Percentiles rank a stretch among this genome's conserved stretches.
phyloP scores from a whole-genome alignment of 2,888 invertebrate species.

The Zygogramma bicolorata region DNA sequence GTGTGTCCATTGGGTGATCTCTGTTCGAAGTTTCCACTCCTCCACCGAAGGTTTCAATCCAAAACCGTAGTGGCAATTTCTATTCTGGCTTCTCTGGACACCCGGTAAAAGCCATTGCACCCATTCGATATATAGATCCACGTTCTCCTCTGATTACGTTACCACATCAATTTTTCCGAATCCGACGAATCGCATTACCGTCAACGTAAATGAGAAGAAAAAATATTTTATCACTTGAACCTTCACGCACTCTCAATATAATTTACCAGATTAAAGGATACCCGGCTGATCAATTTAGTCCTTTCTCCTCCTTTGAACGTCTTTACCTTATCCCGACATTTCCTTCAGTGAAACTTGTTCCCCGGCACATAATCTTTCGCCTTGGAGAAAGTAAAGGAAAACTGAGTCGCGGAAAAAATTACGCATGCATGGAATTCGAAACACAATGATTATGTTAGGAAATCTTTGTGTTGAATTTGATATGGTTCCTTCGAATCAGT shows the following conservation, averaged over 20 bases:
- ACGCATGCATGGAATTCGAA: too few relatives aligned
- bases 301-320: background rate
- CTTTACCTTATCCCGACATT: background rate
- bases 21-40: too few relatives aligned
- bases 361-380: background rate
- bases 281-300: conserved; percentile 2
- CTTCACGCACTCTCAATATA: conserved; percentile 2
- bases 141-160: background rate
- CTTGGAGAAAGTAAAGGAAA: background rate
- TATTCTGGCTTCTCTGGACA: too few relatives aligned
- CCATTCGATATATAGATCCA: too few relatives aligned
- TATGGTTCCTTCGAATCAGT: too few relatives aligned
- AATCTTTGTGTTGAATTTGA: too few relatives aligned
- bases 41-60: too few relatives aligned
- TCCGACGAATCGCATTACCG: background rate
- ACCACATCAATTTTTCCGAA: background rate
- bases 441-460: too few relatives aligned
- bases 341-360: background rate
- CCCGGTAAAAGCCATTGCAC: too few relatives aligned
- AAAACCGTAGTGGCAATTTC: too few relatives aligned
- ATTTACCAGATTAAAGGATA: conserved; percentile 10
- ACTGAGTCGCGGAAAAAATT: background rate
- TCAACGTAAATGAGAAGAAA: background rate
- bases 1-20: too few relatives aligned
- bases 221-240: conserved; percentile 2